Percentiles rank a stretch among this genome's conserved stretches.
Conservation (phyloP, 1,140 invertebrate genomes). For the Drosophila albomicans region DNA sequence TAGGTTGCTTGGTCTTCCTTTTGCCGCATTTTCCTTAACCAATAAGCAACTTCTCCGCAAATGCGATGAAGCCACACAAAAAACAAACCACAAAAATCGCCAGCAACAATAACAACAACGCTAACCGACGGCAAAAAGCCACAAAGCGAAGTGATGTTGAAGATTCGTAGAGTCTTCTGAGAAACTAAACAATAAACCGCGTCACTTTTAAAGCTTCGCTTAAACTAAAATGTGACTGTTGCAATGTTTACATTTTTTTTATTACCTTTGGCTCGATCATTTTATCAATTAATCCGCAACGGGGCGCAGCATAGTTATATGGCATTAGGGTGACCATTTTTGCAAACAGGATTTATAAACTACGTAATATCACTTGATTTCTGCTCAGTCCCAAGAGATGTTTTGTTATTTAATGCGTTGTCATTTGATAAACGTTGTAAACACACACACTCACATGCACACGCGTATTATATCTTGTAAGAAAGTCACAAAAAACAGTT, state of each 20-base stretch:
- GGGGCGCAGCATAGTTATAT: constrained; percentile 86
- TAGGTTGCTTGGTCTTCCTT: not conserved
- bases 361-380: constrained; percentile 37
- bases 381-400: constrained; percentile 19
- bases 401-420: constrained; percentile 54
- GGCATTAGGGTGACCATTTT: constrained; percentile 87
- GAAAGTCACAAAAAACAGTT: constrained; percentile 6
- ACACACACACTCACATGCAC: constrained; percentile 7
- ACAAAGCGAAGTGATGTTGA: constrained; percentile 16
- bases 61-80: constrained; percentile 39
- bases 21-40: not conserved
- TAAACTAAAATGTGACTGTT: constrained; percentile 5
- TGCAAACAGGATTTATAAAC: constrained; percentile 31
- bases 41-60: constrained; percentile 6
- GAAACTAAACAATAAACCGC: constrained; percentile 40
- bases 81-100: constrained; percentile 31
- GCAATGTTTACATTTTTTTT: constrained; percentile 21
- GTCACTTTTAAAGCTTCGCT: constrained; percentile 74
- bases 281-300: constrained; percentile 87
- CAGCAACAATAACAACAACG: constrained; percentile 16
- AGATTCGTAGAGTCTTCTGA: constrained; percentile 31
- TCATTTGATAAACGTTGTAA: constrained; percentile 33
- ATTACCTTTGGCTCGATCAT: constrained; percentile 86
- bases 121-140: constrained; percentile 49
- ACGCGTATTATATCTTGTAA: not conserved